Evolutionary conservation across 2,888 invertebrate species (phyloP), one percentile per base, ranked within the genome.

Genomic region (Eretmocerus hayati): DNA sequence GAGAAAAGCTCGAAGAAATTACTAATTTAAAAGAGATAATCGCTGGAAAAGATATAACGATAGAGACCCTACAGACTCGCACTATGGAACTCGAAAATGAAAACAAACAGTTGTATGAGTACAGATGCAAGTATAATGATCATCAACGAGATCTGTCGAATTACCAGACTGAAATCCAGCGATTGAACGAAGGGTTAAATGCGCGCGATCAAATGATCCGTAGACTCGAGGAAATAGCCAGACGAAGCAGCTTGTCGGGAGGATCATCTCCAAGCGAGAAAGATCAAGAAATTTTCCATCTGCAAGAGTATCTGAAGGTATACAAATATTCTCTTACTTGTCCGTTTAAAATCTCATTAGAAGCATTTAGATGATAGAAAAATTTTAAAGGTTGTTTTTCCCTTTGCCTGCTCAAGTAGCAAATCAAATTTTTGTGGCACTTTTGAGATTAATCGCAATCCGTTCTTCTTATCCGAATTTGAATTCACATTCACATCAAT

Each of bases 281-380:
- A 26, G 74, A 75, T 44, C 74, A 75, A 49, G 81, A 84, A 63
- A 69, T 82, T 2, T 71, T 73, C 18, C 73, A 74, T 49, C 66
- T 83, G 31, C 77, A 80, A 59, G 76, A 77, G 13, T 74, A 77
- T 26, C 59, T 85, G 1, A 76, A 73, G 47, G 53, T 53, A 38
- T 18, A 40, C 9, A 21, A 8, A 30, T 30, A 13, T 30, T 30
- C 13, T 13, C 15, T 19, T 23, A 23, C 4, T n/a, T 23, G 9
- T 13, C 22, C 13, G 4, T 38, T 16, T 9, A 19, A 11, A 26
- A 38, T 38, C 3, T 19, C 18, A 30, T 16, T 30, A 16, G 19
- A 16, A 39, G 8, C 11, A 13, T 26, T n/a, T 30, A 26, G n/a
- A 13, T 15, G 9, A 35, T n/a, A 5, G 9, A 35, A 35, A 35